phyloP scores from a whole-genome alignment of 2,113 vertebrate genomes.

The Eurypyga helias region DNA sequence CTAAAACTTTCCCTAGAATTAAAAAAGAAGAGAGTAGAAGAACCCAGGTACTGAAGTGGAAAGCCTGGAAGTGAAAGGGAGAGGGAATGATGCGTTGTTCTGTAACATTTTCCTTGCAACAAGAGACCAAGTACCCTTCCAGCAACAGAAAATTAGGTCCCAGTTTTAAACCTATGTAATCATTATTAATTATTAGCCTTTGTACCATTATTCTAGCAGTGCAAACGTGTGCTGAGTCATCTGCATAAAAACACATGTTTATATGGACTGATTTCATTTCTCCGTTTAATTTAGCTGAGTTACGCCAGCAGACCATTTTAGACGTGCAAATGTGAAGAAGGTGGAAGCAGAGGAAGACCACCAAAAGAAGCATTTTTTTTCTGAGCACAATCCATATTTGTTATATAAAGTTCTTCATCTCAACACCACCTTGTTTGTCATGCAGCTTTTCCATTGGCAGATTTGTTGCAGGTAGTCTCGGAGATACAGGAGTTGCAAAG shows the following conservation, averaged over 20 bases:
- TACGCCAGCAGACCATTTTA: not conserved
- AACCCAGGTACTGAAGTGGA: not conserved
- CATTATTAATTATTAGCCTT: not conserved
- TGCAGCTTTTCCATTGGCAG: not conserved
- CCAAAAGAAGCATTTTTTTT: not conserved
- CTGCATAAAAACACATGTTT: not conserved
- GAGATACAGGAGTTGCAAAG: not conserved
- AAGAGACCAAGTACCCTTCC: not conserved
- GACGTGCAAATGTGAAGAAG: not conserved
- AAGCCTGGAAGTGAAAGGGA: not conserved
- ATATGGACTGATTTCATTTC: not conserved
- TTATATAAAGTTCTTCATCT: not conserved
- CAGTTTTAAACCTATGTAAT: not conserved
- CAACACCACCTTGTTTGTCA: not conserved
- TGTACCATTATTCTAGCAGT: not conserved
- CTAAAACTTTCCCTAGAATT: not conserved
- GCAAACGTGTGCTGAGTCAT: not conserved
- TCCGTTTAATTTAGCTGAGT: not conserved
- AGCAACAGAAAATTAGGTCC: not conserved
- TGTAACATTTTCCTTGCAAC: not conserved
- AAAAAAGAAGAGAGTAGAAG: not conserved
- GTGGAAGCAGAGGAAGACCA: not conserved
- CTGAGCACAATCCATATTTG: not conserved
- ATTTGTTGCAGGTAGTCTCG: not conserved
- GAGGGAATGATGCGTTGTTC: rapidly evolving